Conservation (phyloP, 2,113 vertebrate genomes). For the Carollia perspicillata region DNA sequence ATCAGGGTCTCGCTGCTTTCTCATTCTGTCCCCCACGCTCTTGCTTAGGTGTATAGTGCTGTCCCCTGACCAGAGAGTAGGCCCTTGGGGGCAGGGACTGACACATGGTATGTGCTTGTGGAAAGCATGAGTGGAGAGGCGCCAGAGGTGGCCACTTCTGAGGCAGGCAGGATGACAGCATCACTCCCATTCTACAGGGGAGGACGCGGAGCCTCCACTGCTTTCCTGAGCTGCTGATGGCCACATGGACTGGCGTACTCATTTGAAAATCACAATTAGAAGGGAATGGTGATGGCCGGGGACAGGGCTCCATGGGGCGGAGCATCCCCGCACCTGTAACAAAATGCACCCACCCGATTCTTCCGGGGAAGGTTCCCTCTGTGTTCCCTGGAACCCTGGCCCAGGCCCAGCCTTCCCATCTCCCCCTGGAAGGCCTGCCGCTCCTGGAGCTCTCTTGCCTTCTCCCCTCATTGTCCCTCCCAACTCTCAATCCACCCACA, state of each 20-base stretch:
- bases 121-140: neutral
- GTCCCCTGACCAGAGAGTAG: neutral
- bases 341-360: neutral
- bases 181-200: neutral
- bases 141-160: rapidly evolving
- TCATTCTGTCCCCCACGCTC: neutral
- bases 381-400: neutral
- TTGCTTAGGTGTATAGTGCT: neutral
- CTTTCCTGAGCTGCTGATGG: neutral
- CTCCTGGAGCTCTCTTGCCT: neutral
- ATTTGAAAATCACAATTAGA: neutral
- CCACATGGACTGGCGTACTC: rapidly evolving
- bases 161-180: neutral
- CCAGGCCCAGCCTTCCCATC: neutral
- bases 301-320: neutral
- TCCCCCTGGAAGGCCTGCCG: neutral
- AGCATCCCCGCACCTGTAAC: rapidly evolving
- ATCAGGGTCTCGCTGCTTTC: neutral
- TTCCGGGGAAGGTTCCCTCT: neutral
- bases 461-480: neutral
- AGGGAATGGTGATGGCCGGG: neutral
- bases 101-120: neutral
- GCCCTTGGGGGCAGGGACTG: neutral
- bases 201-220: neutral
- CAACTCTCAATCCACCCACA: neutral